Evolutionary conservation across 2,113 vertebrate genomes (phyloP), one percentile per base, ranked within the genome.

Genomic region (Plectropomus leopardus): DNA sequence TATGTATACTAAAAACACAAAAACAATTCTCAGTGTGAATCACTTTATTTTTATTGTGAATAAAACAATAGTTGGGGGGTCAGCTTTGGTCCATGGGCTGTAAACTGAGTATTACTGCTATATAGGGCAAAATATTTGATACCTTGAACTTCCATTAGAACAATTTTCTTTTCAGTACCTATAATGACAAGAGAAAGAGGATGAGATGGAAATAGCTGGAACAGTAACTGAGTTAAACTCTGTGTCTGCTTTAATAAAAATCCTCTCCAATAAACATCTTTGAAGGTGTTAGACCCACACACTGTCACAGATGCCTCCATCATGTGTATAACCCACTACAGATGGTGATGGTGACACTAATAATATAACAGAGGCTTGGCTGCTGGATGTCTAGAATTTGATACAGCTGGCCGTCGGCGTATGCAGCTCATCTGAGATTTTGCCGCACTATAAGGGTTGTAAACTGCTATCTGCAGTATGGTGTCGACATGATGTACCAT

Each of bases 331-430:
- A 92, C 72, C 70, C 45, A 76, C 79, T 66, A 61, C 89, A 92
- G 89, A 89, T 86, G 89, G 83, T 61, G 69, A 72, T 66, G 65
- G 78, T 85, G 88, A 88, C 89, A 77, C 88, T 84, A 86, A 88
- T 85, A 65, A 79, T 76, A 72, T 88, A 84, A 88, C 86, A 72
- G 51, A 78, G 65, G 55, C 78, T 64, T 23, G 28, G 72, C 77
- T 78, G 64, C 71, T 83, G 67, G 76, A 74, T 88, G 70, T 69
- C 47, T 72, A 42, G 64, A 80, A 84, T 76, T 63, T 71, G 66
- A 82, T 85, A 66, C 83, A 89, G 78, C 66, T 85, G 85, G 80
- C 59, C 28, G 47, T 74, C 53, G 53, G 53, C 42, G 19, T 69
- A 60, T 75, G 79, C 72, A 74, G 82, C 80, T 67, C 60, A 82